Base-by-base conservation (phyloP, 2,797 vertebrate genomes). In the Coranthus polyacanthus region DNA sequence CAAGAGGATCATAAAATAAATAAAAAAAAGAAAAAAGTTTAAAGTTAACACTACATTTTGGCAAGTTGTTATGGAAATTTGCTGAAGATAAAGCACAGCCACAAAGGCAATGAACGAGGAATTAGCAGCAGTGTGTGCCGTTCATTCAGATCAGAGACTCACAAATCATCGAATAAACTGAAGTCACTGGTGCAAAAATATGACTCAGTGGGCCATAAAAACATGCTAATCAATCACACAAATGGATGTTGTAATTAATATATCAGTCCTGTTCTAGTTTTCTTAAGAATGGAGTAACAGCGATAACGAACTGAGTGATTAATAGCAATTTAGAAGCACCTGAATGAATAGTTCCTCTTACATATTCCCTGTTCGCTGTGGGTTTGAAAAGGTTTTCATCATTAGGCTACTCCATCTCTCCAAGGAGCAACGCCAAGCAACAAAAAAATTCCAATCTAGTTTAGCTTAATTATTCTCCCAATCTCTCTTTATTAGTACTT, bases 1-100 rank as follows among this genome's bases (percentile, higher is more conserved):
- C 55, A 68, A 81, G 82, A 88, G 71, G 44, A 36, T 55, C 45
- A 4, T 90, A 78, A 87, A 88, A 81, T 29, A 47, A 43, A 75
- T 15, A 75, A 64, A 36, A 62, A 44, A 36, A 46, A 68, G 59
- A 56, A 63, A 59, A 81, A 77, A 71, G 54, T 81, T 81, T 57
- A 54, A 60, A 67, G 70, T 79, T 58, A 85, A 74, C 37, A 54
- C 61, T 60, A 61, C 56, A 36, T 76, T n/a, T 82, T 75, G 58
- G 34, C 17, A 64, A 67, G 75, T 55, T 59, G 50, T 78, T 62
- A 50, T 78, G 46, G 41, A 57, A 75, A 78, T 86, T 26, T 68
- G 58, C n/a, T n/a, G n/a, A n/a, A n/a, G n/a, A n/a, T n/a, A n/a
- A n/a, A n/a, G n/a, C n/a, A n/a, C n/a, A n/a, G n/a, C n/a, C n/a